Base-by-base conservation (phyloP, 53 echinoderm and acorn worm species). In the Echinometra lucunter region DNA sequence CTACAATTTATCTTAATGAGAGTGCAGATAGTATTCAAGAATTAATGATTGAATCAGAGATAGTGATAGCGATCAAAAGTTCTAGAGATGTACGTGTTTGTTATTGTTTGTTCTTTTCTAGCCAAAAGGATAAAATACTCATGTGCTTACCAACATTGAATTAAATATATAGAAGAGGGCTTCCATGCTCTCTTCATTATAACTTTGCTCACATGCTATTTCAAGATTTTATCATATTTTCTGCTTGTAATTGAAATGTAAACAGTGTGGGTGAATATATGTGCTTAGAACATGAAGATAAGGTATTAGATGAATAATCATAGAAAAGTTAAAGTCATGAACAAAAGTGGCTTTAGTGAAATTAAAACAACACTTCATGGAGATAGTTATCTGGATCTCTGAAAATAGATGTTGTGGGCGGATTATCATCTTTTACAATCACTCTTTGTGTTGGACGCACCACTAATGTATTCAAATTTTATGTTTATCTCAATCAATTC, bases 351-450 rank as follows among this genome's bases (percentile, higher is more conserved):
- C 49, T n/a, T 27, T 9, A 63, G 47, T 13, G 12, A 45, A 85
- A 85, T 7, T 81, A 10, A 18, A 42, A 44, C 81, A 44, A 19
- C 19, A 13, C 37, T 74, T 30, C 34, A 6, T 49, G 27, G 47
- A 85, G 85, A 85, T 85, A 13, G 1, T n/a, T 85, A 85, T 85
- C 85, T 11, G n/a, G 12, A 85, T 10, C 44, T 49, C 85, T 49
- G n/a, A 47, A 85, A 85, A 49, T 85, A 85, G 45, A 4, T 30
- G 19, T 47, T 16, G 85, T 85, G 85, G 85, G 85, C 49, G 85
- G 85, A n/a, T 15, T 85, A 85, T 85, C 85, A 49, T 1, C 2
- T 3, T 47, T 2, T n/a, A 3, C 44, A 44, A 85, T 85, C 78
- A 78, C 6, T 15, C 38, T 12, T 23, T 21, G 78, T 78, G 1